A percentile compares a stretch with the other conserved stretches of the same genome.
phyloP scores from a whole-genome alignment of 2,888 invertebrate species.

The Nasonovia ribisnigri region DNA sequence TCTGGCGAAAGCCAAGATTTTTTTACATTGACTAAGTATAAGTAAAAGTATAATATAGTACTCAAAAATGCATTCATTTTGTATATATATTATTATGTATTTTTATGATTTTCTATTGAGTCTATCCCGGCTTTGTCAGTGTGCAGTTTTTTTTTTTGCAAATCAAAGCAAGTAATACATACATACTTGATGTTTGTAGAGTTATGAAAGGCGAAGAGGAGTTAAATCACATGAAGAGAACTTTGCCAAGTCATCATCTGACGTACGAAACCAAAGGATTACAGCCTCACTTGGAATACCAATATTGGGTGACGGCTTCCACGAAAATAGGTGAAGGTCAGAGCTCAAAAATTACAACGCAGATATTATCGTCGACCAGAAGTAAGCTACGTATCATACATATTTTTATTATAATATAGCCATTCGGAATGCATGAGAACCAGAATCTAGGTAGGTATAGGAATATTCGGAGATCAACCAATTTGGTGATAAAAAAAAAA shows the following conservation, averaged over 20 bases:
- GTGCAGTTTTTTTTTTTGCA: too few species aligned
- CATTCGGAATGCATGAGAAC: not conserved
- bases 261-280: constrained; percentile 79
- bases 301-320: constrained; percentile 84
- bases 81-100: too few species aligned
- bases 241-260: constrained; percentile 76
- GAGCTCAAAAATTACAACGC: constrained; percentile 78
- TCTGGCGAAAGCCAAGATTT: too few species aligned
- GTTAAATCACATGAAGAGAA: constrained; percentile 78
- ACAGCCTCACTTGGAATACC: constrained; percentile 80
- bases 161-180: too few species aligned
- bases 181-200: constrained; percentile 68
- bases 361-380: constrained; percentile 75
- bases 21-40: too few species aligned
- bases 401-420: not conserved
- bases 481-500: not conserved
- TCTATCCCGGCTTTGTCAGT: too few species aligned
- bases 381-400: constrained; percentile 69
- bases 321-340: constrained; percentile 84
- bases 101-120: too few species aligned
- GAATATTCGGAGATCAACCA: not conserved
- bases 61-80: too few species aligned
- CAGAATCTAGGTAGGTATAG: too few species aligned
- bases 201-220: constrained; percentile 79
- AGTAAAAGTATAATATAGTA: too few species aligned